Base-by-base conservation (phyloP, 1,140 invertebrate species). In the Propsilocerus akamusi region DNA sequence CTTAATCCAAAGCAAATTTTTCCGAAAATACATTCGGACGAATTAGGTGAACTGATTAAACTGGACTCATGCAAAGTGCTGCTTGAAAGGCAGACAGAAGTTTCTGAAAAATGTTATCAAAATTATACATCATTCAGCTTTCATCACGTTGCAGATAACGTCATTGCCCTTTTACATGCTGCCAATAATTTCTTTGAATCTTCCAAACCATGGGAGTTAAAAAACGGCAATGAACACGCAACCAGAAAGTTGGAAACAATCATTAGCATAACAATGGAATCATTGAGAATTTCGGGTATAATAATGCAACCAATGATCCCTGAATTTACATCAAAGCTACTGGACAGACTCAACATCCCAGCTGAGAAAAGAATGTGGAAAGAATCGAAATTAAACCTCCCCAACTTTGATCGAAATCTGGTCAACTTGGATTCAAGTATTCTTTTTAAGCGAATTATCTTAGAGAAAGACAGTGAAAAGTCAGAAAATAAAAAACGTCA, bases 181-280 rank as follows among this genome's bases (percentile, higher is more conserved):
- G 77, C 84, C 1, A 98, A 99, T 72, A 67, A 76, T 52, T 88
- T 96, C 72, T 78, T 97, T 53, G 79, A 95, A 56, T 66, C 77
- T 5, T 72, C 82, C 50, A 79, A 84, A 63, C 93, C 94, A 0
- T 98, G 95, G 95, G 71, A 80, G 54, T 69, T 97, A 46, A 73
- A 69, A n/a, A 79, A 81, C n/a, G 10, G 26, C n/a, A 22, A 55
- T 53, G 59, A 41, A 32, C 28, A 3, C 48, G n/a, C 12, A 30
- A 28, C n/a, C 5, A 26, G 53, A 59, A 50, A 72, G 76, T 62
- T 96, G 8, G 70, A 83, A 53, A 75, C 75, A 17, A 72, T 94
- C 14, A 70, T 97, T 49, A 81, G 85, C 58, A 59, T 97, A 12
- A 78, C 82, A 37, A 69, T 97, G 62, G 93, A 97, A 70, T 79